Conservation (phyloP, 35 echinoderm and acorn worm species). For the Ophiothrix spiculata region DNA sequence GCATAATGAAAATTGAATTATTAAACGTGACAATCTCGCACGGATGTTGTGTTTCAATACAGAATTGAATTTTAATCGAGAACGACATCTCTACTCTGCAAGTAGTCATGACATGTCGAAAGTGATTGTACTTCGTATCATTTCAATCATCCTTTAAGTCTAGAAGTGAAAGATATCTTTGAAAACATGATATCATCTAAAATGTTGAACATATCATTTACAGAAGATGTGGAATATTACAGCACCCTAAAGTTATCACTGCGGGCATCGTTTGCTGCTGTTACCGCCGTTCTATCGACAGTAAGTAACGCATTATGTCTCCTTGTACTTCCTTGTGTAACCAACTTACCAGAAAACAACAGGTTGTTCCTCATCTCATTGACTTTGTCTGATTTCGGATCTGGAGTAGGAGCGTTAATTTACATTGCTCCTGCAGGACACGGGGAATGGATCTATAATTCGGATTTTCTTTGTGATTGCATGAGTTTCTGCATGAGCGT, state of each 20-base stretch:
- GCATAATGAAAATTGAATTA: too few species aligned
- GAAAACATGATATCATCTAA: too few species aligned
- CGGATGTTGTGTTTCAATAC: too few species aligned
- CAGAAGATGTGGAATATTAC: too few species aligned
- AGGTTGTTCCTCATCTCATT: not conserved
- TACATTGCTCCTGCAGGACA: not conserved
- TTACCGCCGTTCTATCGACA: not conserved
- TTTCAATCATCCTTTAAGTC: too few species aligned
- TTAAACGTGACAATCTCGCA: too few species aligned
- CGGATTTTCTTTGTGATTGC: not conserved
- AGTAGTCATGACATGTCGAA: too few species aligned
- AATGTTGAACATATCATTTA: too few species aligned
- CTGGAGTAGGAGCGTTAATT: not conserved
- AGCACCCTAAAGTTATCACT: not conserved
- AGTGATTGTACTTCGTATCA: too few species aligned
- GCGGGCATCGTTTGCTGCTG: not conserved
- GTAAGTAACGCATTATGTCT: not conserved
- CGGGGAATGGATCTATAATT: not conserved
- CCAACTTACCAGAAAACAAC: not conserved
- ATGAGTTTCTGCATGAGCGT: not conserved
- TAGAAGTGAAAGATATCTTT: too few species aligned
- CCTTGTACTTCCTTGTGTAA: not conserved
- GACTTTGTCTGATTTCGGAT: not conserved
- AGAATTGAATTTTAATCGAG: too few species aligned
- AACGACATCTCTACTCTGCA: too few species aligned